These are phyloP conservation scores for Phyllotis vaccarum DNA, from an alignment of 2,797 vertebrate species.

Conservation along the genomic window DNA sequence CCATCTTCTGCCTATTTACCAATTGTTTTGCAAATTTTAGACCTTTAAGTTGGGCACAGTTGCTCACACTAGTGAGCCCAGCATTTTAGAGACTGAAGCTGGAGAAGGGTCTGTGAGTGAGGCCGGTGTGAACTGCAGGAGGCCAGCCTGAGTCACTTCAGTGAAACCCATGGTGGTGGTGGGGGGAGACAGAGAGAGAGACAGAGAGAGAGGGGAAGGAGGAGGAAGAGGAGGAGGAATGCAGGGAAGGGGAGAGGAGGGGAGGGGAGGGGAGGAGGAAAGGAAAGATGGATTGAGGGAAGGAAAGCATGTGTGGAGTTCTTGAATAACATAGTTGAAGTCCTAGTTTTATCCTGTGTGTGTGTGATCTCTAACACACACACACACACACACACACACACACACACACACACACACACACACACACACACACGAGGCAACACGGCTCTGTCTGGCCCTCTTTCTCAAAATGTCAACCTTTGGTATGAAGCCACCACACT, in stretches of 20 bases:
- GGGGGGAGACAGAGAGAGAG: background rate
- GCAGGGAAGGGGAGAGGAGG: no score
- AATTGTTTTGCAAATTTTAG: background rate
- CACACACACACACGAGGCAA: background rate
- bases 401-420: background rate
- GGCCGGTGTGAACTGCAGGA: no score
- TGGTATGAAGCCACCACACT: background rate
- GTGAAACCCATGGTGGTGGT: background rate
- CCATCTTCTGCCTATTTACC: background rate
- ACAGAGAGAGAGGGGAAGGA: no score
- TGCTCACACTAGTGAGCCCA: background rate
- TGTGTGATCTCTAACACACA: background rate
- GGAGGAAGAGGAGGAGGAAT: fast-evolving
- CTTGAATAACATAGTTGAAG: background rate
- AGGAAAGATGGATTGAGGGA: no score
- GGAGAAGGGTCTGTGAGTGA: no score
- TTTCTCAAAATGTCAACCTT: background rate
- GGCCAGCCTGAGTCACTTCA: background rate
- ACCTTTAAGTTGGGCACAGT: background rate
- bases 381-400: background rate
- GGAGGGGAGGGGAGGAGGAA: no score
- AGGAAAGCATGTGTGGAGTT: background rate
- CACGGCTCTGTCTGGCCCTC: background rate
- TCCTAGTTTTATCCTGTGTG: background rate
- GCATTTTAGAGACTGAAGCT: background rate